phyloP scores from a whole-genome alignment of 2,888 invertebrate species.

The Linnaemya tessellans region DNA sequence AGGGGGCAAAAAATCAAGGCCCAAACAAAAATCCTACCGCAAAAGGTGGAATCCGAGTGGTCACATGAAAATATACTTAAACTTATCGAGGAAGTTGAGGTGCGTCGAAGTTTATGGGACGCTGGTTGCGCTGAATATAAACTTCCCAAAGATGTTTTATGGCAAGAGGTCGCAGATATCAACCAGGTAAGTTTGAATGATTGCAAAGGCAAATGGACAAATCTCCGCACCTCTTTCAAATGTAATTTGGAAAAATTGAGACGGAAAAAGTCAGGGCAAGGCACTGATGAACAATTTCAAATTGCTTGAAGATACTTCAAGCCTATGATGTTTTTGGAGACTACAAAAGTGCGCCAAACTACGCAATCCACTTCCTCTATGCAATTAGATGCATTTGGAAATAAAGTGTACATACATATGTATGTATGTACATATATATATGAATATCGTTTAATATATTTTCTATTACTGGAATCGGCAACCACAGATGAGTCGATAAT shows the following conservation, averaged over 20 bases:
- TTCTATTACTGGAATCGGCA: conserved; percentile 25
- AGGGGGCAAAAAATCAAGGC: no score
- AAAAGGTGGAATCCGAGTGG: conserved; percentile 61
- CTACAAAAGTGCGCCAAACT: conserved; percentile 8
- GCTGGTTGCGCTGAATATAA: conserved; percentile 62
- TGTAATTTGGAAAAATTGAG: conserved; percentile 56
- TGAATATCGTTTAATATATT: not conserved
- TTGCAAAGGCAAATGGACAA: conserved; percentile 67
- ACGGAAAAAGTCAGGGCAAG: conserved; percentile 47
- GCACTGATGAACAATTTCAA: conserved; percentile 22
- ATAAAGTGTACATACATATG: not conserved
- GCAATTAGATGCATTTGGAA: not conserved
- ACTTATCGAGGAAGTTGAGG: conserved; percentile 56
- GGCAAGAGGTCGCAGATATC: conserved; percentile 65
- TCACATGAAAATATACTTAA: conserved; percentile 47
- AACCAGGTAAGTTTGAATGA: conserved; percentile 47
- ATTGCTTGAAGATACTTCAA: conserved; percentile 66
- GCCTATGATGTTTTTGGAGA: conserved; percentile 25
- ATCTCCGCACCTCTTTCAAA: no score
- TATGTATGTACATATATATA: no score
- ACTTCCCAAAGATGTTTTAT: conserved; percentile 56
- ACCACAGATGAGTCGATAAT: conserved; percentile 14
- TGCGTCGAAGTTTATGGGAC: conserved; percentile 61
- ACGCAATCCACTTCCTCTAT: conserved; percentile 16
- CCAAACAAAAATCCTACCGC: conserved; percentile 53